A percentile compares a stretch with the other conserved stretches of the same genome.
Conservation (phyloP, 2,797 vertebrate species). For the Antrozous pallidus region DNA sequence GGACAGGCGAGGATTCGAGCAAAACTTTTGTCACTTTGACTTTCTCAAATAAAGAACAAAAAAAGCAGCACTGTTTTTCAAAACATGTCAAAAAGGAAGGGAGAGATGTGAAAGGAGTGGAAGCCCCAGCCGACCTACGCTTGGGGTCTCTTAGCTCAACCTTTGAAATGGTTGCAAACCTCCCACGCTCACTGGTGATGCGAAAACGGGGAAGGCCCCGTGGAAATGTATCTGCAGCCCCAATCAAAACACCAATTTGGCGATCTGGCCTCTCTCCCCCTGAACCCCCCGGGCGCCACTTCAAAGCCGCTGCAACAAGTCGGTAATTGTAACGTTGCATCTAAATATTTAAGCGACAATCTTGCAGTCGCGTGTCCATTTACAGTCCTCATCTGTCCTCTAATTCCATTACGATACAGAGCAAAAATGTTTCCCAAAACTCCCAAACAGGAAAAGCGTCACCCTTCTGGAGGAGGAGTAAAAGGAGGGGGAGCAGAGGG, state of each 20-base stretch:
- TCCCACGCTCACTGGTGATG: constrained; percentile 48
- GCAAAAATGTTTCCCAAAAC: constrained; percentile 86
- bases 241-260: constrained; percentile 80
- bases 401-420: constrained; percentile 86
- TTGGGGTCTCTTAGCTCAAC: neutral
- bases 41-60: neutral
- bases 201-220: neutral
- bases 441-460: constrained; percentile 85
- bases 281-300: constrained; percentile 76
- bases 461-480: constrained; percentile 44
- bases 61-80: neutral
- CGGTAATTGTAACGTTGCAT: constrained; percentile 86
- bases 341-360: constrained; percentile 88
- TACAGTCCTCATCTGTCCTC: constrained; percentile 86
- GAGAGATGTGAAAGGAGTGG: neutral
- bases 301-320: constrained; percentile 84
- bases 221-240: constrained; percentile 67
- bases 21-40: constrained; percentile 24
- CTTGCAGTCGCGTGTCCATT: constrained; percentile 85
- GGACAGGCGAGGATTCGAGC: neutral
- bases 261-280: constrained; percentile 75
- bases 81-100: neutral
- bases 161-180: constrained; percentile 25
- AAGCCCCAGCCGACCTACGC: neutral
- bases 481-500: neutral